A percentile compares a stretch with the other conserved stretches of the same genome.
Evolutionary conservation across 2,888 invertebrate genomes (phyloP).

Genomic region (Chloroclysta siterata): DNA sequence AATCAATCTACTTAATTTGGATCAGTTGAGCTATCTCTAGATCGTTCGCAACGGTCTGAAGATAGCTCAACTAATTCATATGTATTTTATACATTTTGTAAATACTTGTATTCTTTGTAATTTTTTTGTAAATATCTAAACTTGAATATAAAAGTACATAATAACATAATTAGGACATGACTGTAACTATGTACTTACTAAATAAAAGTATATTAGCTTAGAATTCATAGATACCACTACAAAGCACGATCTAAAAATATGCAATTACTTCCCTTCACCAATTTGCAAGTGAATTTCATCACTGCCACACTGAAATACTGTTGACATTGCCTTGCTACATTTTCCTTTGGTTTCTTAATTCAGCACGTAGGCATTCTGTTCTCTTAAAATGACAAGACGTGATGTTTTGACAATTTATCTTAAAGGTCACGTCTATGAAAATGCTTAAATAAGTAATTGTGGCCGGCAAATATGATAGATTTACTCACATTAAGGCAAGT

Average conservation of each 20-base stretch:
- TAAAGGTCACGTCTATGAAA: slow-evolving; percentile 23
- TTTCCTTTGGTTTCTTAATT: slow-evolving; percentile 29
- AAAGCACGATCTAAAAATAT: background rate
- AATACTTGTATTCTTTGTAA: too few species aligned
- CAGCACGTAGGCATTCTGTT: slow-evolving; percentile 56
- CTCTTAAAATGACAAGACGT: slow-evolving; percentile 36
- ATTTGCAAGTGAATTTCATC: slow-evolving; percentile 46
- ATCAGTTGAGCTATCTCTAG: too few species aligned
- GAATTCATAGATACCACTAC: background rate
- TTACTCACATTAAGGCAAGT: too few species aligned
- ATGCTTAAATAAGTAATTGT: background rate
- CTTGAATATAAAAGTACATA: too few species aligned
- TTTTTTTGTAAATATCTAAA: too few species aligned
- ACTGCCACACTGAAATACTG: slow-evolving; percentile 46
- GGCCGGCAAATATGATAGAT: background rate
- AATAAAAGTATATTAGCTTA: background rate
- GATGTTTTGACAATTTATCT: slow-evolving; percentile 39
- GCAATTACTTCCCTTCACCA: slow-evolving; percentile 27
- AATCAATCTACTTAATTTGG: too few species aligned
- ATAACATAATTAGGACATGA: too few species aligned
- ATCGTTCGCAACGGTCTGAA: too few species aligned
- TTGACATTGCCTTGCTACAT: slow-evolving; percentile 55
- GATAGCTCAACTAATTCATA: too few species aligned
- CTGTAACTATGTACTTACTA: too few species aligned
- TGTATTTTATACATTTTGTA: too few species aligned